phyloP scores from a whole-genome alignment of 2,797 vertebrate genomes.

The Percopsis omiscomaycus region DNA sequence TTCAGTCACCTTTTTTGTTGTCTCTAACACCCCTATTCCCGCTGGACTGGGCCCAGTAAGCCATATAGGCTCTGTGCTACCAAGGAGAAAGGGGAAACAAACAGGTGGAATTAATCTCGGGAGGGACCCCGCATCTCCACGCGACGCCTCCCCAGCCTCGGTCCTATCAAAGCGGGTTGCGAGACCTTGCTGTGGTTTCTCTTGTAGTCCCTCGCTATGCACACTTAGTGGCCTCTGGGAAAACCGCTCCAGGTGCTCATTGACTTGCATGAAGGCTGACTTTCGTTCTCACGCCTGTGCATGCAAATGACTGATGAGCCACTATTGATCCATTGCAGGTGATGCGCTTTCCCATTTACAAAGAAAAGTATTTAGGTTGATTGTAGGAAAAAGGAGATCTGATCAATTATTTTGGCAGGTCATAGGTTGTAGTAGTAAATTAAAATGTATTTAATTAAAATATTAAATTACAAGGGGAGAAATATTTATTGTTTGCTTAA shows the following conservation, averaged over 20 bases:
- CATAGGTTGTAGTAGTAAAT: slow-evolving; percentile 8
- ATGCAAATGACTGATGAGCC: slow-evolving; percentile 70
- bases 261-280: slow-evolving; percentile 82
- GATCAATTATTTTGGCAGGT: slow-evolving; percentile 49
- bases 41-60: slow-evolving; percentile 56
- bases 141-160: slow-evolving; percentile 61
- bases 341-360: slow-evolving; percentile 63
- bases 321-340: slow-evolving; percentile 70
- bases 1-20: slow-evolving; percentile 82
- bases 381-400: slow-evolving; percentile 36
- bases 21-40: slow-evolving; percentile 75
- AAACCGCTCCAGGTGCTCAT: slow-evolving; percentile 80
- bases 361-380: slow-evolving; percentile 64
- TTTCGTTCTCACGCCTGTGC: slow-evolving; percentile 75
- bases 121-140: slow-evolving; percentile 65
- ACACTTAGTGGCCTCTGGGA: slow-evolving; percentile 76
- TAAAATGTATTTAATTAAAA: neutral
- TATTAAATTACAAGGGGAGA: slow-evolving; percentile 8
- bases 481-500: slow-evolving; percentile 22
- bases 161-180: slow-evolving; percentile 74
- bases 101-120: slow-evolving; percentile 80
- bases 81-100: slow-evolving; percentile 73
- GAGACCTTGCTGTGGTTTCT: slow-evolving; percentile 63
- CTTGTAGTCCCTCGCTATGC: slow-evolving; percentile 65
- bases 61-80: slow-evolving; percentile 68